Conservation (phyloP, 1,140 invertebrate species). For the Acromyrmex charruanus region DNA sequence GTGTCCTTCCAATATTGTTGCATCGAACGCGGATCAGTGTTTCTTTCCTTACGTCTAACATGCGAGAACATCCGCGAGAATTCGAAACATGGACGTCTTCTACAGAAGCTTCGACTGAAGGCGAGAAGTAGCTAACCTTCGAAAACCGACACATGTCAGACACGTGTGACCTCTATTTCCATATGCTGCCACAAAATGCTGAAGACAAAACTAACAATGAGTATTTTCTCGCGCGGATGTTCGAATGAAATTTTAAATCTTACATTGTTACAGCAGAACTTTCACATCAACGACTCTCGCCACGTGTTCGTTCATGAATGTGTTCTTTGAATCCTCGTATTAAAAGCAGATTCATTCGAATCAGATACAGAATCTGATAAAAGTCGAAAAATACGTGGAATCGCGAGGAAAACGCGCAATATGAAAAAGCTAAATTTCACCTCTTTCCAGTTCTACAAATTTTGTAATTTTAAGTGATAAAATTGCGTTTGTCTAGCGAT, state of each 20-base stretch:
- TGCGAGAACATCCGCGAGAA: not conserved
- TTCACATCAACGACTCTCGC: not conserved
- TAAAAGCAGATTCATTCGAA: not conserved
- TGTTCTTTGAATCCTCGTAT: not conserved
- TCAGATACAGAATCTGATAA: not conserved
- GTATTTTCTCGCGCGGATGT: not conserved
- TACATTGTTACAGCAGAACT: not conserved
- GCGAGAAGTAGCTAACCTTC: not conserved
- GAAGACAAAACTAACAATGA: not conserved
- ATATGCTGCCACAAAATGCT: too few species aligned
- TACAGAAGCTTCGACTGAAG: not conserved
- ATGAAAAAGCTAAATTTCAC: not conserved
- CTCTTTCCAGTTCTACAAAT: not conserved
- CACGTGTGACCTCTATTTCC: not conserved
- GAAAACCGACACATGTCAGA: not conserved
- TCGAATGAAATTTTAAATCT: not conserved
- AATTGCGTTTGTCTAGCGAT: not conserved
- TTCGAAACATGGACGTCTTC: not conserved
- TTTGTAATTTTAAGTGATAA: not conserved
- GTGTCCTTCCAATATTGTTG: not conserved
- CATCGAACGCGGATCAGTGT: not conserved
- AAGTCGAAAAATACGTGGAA: not conserved
- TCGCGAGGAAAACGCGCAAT: not conserved
- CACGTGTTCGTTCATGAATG: not conserved
- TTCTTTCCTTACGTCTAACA: not conserved